Conservation (phyloP, 2,888 invertebrate species). For the Lymantria monacha region DNA sequence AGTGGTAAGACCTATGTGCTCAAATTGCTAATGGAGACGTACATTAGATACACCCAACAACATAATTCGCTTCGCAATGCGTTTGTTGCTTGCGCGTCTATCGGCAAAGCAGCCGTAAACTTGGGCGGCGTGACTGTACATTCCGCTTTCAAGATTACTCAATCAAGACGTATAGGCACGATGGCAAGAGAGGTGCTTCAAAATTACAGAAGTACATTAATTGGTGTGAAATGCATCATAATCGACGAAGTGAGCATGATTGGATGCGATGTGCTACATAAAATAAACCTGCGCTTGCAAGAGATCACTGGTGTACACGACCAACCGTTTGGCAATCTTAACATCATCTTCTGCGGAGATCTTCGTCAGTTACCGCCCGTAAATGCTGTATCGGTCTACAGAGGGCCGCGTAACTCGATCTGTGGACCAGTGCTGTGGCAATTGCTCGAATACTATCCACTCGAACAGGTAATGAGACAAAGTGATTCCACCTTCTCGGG, state of each 20-base stretch:
- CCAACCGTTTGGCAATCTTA: conserved; percentile 23
- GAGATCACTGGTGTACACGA: conserved; percentile 6
- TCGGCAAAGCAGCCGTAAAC: conserved; percentile 45
- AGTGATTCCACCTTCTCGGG: conserved; percentile 33
- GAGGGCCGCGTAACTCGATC: conserved; percentile 26
- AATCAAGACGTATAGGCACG: not conserved
- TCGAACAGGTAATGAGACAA: conserved; percentile 40
- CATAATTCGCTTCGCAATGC: conserved; percentile 41
- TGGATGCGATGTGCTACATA: conserved; percentile 21
- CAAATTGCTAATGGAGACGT: conserved; percentile 47
- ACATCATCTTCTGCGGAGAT: conserved; percentile 12
- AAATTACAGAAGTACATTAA: conserved; percentile 24
- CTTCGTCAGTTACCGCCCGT: conserved; percentile 46
- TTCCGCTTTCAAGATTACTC: conserved; percentile 8
- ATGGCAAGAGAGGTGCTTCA: conserved; percentile 9
- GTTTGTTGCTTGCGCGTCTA: conserved; percentile 45
- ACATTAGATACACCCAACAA: conserved; percentile 37
- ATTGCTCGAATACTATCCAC: conserved; percentile 29
- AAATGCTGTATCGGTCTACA: conserved; percentile 39
- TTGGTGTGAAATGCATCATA: conserved; percentile 25
- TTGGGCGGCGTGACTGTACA: conserved; percentile 42
- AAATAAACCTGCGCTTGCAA: conserved; percentile 23
- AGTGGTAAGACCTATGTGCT: too few species aligned
- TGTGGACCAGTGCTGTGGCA: conserved; percentile 31
- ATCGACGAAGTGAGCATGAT: conserved; percentile 34